A percentile compares a stretch with the other conserved stretches of the same genome.
phyloP scores from a whole-genome alignment of 2,797 vertebrate species.

The Aplochiton taeniatus region DNA sequence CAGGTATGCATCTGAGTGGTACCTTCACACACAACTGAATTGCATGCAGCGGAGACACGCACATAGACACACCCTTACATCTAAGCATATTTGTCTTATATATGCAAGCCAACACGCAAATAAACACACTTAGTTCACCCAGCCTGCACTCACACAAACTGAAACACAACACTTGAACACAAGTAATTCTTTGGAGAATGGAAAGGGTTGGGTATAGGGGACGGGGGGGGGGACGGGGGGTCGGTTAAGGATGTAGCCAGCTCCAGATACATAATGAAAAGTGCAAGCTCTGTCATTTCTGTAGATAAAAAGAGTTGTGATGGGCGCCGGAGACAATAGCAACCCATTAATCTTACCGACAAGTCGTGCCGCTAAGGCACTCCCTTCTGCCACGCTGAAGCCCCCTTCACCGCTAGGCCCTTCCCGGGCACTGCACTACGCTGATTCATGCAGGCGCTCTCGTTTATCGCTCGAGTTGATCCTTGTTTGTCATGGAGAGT shows the following conservation, averaged over 20 bases:
- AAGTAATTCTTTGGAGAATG: not conserved
- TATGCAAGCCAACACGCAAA: no score
- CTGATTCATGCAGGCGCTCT: slow-evolving; percentile 19
- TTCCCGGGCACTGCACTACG: slow-evolving; percentile 1
- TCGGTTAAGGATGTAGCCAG: slow-evolving; percentile 33
- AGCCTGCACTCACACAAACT: not conserved
- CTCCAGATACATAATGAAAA: slow-evolving; percentile 76
- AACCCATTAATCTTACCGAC: slow-evolving; percentile 78
- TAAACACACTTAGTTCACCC: no score
- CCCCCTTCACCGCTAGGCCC: slow-evolving; percentile 21
- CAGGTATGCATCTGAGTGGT: no score
- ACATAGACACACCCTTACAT: not conserved
- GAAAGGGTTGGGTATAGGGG: no score
- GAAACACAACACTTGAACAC: slow-evolving; percentile 2
- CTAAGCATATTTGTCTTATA: no score
- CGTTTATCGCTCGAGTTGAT: slow-evolving; percentile 22
- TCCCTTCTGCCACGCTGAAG: not conserved
- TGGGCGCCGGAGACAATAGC: slow-evolving; percentile 78
- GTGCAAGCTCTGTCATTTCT: slow-evolving; percentile 78
- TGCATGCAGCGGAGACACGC: not conserved
- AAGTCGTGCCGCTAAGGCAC: slow-evolving; percentile 45
- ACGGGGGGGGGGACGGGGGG: slow-evolving; percentile 28
- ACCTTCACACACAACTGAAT: not conserved
- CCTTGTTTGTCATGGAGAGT: slow-evolving; percentile 19
- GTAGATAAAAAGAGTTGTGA: slow-evolving; percentile 79